Evolutionary conservation across 2,888 invertebrate genomes (phyloP).

Genomic region (Sinelater perroti): DNA sequence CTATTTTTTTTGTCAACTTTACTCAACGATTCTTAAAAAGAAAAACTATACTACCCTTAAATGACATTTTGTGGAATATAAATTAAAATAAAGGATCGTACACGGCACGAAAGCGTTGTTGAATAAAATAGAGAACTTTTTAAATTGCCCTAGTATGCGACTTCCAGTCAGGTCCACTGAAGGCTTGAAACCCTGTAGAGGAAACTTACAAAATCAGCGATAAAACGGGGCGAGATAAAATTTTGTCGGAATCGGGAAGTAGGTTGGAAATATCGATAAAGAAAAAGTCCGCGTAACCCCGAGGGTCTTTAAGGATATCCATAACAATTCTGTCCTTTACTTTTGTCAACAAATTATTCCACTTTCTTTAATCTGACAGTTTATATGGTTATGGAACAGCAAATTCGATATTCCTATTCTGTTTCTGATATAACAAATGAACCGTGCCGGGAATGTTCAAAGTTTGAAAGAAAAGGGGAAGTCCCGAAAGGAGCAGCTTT

Average conservation of each 20-base stretch:
- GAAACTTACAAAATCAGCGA: constrained; percentile 20
- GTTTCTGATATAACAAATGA: constrained; percentile 28
- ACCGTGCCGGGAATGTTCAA: constrained; percentile 24
- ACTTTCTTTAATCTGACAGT: constrained; percentile 35
- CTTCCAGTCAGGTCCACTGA: no score
- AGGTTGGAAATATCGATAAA: constrained; percentile 35
- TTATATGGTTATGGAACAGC: constrained; percentile 33
- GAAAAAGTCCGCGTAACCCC: constrained; percentile 27
- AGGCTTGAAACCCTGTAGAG: no score
- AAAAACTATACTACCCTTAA: no score
- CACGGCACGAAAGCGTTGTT: no score
- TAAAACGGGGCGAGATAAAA: constrained; percentile 25
- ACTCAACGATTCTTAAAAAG: no score
- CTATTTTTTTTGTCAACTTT: no score
- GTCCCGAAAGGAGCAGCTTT: constrained; percentile 17
- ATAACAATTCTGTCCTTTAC: constrained; percentile 34
- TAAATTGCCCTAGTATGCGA: no score
- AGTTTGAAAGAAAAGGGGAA: constrained; percentile 19
- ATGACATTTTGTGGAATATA: no score
- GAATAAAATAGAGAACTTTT: no score
- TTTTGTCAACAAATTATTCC: constrained; percentile 36
- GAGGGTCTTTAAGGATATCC: constrained; percentile 34
- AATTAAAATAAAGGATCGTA: no score
- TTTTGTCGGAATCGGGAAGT: constrained; percentile 31
- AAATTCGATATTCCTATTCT: constrained; percentile 35